A percentile compares a stretch with the other conserved stretches of the same genome.
Evolutionary conservation across 2,797 vertebrate genomes (phyloP).

Genomic region (Galago senegalensis): DNA sequence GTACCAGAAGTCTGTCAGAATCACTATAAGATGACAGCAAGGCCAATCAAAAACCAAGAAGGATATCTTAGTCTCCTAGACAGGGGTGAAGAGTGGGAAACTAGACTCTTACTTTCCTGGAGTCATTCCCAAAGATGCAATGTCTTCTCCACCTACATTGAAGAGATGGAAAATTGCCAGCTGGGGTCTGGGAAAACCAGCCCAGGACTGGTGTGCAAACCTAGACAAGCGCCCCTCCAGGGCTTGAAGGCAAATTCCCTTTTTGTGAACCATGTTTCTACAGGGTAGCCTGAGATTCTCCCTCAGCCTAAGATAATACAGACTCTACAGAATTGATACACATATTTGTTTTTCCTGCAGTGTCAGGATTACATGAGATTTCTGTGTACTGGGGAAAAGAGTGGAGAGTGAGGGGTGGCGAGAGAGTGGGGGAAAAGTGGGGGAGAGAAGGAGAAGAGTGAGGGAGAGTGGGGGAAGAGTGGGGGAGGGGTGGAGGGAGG

Average conservation of each 20-base stretch:
- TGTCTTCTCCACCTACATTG: background rate
- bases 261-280: background rate
- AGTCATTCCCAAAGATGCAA: rapidly evolving
- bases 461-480: too few species aligned
- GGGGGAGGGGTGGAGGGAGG: too few species aligned
- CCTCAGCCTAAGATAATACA: background rate
- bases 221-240: background rate
- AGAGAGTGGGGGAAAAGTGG: too few species aligned
- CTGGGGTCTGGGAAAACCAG: background rate
- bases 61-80: rapidly evolving
- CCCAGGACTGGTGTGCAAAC: background rate
- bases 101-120: background rate
- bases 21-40: background rate
- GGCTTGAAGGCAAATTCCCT: background rate
- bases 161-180: background rate
- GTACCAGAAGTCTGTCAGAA: background rate
- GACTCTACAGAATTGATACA: too few species aligned
- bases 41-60: background rate
- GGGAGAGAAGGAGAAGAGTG: too few species aligned
- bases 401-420: too few species aligned
- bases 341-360: background rate
- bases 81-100: background rate
- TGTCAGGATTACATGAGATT: background rate
- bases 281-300: background rate
- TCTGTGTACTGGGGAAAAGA: background rate